These are phyloP conservation scores for Crioceris asparagi DNA, from an alignment of 2,888 invertebrate genomes.

Conservation along the genomic window DNA sequence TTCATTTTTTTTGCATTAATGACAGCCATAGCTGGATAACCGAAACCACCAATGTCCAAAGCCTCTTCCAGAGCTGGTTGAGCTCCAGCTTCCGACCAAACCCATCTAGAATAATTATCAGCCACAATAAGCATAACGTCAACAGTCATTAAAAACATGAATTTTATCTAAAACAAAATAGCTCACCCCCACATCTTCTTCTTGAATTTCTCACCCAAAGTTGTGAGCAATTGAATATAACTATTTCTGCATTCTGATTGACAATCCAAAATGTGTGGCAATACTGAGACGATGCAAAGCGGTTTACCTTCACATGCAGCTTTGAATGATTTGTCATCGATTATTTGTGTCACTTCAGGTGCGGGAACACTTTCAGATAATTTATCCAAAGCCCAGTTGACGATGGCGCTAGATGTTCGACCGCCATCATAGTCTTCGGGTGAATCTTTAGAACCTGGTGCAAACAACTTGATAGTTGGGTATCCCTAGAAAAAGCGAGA, in stretches of 20 bases:
- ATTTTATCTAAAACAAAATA: neutral
- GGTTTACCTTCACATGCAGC: constrained; percentile 76
- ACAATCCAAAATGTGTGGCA: constrained; percentile 95
- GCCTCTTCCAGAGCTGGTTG: constrained; percentile 78
- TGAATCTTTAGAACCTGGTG: constrained; percentile 63
- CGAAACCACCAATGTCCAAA: constrained; percentile 93
- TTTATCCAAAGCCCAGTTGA: constrained; percentile 80
- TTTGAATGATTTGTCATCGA: constrained; percentile 51
- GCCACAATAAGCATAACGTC: no score
- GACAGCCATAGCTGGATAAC: constrained; percentile 97
- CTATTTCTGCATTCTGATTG: constrained; percentile 82
- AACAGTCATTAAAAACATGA: no score
- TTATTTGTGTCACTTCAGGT: constrained; percentile 64
- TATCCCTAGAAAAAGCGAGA: constrained; percentile 63
- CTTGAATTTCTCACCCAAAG: constrained; percentile 83
- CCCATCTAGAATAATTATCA: constrained; percentile 48
- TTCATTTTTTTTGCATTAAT: constrained; percentile 96
- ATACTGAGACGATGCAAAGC: constrained; percentile 80
- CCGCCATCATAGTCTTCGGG: constrained; percentile 88
- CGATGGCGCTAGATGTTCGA: constrained; percentile 79
- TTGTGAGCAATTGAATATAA: constrained; percentile 64
- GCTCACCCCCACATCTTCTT: constrained; percentile 78
- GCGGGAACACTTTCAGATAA: constrained; percentile 77
- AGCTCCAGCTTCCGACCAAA: constrained; percentile 88
- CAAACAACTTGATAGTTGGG: constrained; percentile 92